These are phyloP conservation scores for Phymanthus crucifer DNA, from an alignment of 92 coral and sea anemone genomes.

Conservation along the genomic window DNA sequence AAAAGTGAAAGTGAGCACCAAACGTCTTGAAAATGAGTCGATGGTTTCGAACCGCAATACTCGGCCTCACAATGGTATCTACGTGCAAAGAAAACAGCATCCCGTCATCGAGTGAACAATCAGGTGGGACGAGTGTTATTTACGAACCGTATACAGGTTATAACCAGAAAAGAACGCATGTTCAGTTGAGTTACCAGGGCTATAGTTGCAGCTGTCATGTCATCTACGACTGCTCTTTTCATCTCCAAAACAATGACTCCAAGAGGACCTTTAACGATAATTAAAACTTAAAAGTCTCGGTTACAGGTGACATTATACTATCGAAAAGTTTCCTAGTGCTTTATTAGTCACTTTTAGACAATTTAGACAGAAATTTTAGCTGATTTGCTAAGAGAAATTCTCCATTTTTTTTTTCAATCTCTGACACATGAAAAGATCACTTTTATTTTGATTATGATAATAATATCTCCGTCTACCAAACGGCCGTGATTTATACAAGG, in stretches of 20 bases:
- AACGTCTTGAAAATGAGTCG: neutral
- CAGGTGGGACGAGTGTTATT: neutral
- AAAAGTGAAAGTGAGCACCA: neutral
- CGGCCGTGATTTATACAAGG: neutral
- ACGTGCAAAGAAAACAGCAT: neutral
- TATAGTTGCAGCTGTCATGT: neutral
- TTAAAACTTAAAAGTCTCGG: neutral
- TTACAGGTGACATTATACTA: neutral
- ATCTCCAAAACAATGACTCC: neutral
- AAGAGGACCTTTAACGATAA: neutral
- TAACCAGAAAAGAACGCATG: constrained; percentile 8
- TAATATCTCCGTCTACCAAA: neutral
- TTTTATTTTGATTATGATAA: neutral
- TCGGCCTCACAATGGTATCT: neutral
- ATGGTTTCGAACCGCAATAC: neutral
- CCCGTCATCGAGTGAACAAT: neutral
- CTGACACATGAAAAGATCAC: neutral
- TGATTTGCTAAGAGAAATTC: neutral
- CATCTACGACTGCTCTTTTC: constrained; percentile 6
- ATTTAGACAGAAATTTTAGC: neutral
- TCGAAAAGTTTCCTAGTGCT: neutral
- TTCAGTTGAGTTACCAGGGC: neutral
- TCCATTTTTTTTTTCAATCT: neutral
- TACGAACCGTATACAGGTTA: neutral
- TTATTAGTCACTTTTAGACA: neutral